These are phyloP conservation scores for Cynocephalus volans DNA, from an alignment of 2,113 vertebrate species.

Conservation along the genomic window DNA sequence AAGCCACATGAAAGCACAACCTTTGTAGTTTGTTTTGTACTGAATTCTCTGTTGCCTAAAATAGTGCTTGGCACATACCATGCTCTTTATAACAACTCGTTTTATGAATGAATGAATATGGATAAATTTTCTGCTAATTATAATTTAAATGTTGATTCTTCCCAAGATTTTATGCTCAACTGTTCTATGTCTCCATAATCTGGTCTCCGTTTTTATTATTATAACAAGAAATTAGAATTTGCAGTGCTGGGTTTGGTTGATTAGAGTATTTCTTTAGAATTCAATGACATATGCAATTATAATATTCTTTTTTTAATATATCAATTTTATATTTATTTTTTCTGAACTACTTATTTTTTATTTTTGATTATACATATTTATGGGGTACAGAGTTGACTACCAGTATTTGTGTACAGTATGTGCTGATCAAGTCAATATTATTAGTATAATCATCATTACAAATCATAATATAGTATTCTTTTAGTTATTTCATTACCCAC, in stretches of 20 bases:
- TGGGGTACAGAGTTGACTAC: too few relatives aligned
- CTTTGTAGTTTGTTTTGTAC: neutral
- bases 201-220: slow-evolving; percentile 1
- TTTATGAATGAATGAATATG: neutral
- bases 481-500: neutral
- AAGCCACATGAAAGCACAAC: neutral
- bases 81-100: neutral
- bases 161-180: neutral
- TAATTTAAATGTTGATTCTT: neutral
- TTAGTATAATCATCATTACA: too few relatives aligned
- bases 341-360: too few relatives aligned
- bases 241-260: neutral
- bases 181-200: neutral
- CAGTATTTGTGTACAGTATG: too few relatives aligned
- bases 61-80: neutral
- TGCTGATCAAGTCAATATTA: too few relatives aligned
- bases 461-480: too few relatives aligned
- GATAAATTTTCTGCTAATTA: neutral
- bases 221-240: neutral
- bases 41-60: neutral
- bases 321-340: too few relatives aligned
- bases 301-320: neutral
- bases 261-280: neutral
- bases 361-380: too few relatives aligned
- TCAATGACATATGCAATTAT: neutral